Percentiles rank a stretch among this genome's conserved stretches.
Evolutionary conservation across 2,888 invertebrate species (phyloP).

Genomic region (Minunthozetes semirufus): DNA sequence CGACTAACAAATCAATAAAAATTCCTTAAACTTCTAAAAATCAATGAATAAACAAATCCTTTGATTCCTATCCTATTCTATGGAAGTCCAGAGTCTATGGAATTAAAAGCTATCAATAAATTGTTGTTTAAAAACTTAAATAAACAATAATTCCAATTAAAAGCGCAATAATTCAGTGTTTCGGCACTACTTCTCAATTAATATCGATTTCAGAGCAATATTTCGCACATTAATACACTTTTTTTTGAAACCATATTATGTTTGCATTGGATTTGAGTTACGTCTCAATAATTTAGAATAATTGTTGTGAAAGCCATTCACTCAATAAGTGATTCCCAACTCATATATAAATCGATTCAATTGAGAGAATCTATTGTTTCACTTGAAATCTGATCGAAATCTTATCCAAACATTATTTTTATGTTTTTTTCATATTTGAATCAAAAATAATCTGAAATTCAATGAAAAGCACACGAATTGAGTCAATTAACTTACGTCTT

Average conservation of each 20-base stretch:
- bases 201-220: too few relatives aligned
- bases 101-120: too few relatives aligned
- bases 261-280: too few relatives aligned
- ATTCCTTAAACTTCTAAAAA: background rate
- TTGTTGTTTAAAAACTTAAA: too few relatives aligned
- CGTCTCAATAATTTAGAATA: background rate
- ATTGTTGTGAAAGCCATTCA: conserved; percentile 46
- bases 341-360: conserved; percentile 44
- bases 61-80: too few relatives aligned
- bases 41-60: too few relatives aligned
- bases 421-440: background rate
- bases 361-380: background rate
- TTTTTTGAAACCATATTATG: too few relatives aligned
- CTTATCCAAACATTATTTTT: background rate
- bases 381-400: background rate
- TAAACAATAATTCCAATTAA: too few relatives aligned
- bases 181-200: too few relatives aligned
- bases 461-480: background rate
- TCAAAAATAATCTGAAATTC: background rate
- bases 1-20: background rate
- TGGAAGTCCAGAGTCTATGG: too few relatives aligned
- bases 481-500: conserved; percentile 41
- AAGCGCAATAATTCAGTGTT: too few relatives aligned
- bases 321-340: conserved; percentile 45
- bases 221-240: too few relatives aligned